These are phyloP conservation scores for Schizopygopsis pylzovi DNA, from an alignment of 2,797 vertebrate genomes.

Conservation along the genomic window DNA sequence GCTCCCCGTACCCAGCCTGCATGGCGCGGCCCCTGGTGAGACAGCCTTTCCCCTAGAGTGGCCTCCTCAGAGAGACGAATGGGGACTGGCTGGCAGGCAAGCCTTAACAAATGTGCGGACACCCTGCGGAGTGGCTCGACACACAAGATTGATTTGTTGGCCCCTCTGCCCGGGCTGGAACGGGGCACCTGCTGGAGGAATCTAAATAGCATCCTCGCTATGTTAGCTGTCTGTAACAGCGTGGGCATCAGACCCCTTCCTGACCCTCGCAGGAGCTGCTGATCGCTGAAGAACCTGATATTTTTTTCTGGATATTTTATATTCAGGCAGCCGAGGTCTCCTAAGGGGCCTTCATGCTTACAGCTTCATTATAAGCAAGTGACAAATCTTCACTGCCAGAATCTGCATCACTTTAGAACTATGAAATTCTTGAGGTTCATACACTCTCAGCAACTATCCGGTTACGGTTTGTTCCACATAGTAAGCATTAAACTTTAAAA, in stretches of 20 bases:
- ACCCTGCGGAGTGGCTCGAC: conserved; percentile 77
- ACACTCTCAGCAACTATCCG: background rate
- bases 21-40: conserved; percentile 35
- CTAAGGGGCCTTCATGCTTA: conserved; percentile 40
- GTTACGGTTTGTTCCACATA: background rate
- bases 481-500: background rate
- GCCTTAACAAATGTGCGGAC: conserved; percentile 81
- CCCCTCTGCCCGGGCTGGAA: conserved; percentile 71
- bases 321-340: conserved; percentile 31
- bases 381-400: conserved; percentile 29
- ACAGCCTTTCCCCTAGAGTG: conserved; percentile 47
- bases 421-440: background rate
- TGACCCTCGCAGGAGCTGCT: conserved; percentile 43
- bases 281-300: conserved; percentile 53
- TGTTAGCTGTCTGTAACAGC: conserved; percentile 37
- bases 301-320: conserved; percentile 52
- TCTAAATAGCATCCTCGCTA: conserved; percentile 62
- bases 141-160: conserved; percentile 79
- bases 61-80: conserved; percentile 69
- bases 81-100: conserved; percentile 68
- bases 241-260: conserved; percentile 38
- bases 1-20: conserved; percentile 44
- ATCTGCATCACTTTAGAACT: background rate
- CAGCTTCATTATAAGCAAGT: conserved; percentile 50
- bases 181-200: conserved; percentile 81